Evolutionary conservation across 1,140 invertebrate species (phyloP).

Genomic region (Tetraneura akinire): DNA sequence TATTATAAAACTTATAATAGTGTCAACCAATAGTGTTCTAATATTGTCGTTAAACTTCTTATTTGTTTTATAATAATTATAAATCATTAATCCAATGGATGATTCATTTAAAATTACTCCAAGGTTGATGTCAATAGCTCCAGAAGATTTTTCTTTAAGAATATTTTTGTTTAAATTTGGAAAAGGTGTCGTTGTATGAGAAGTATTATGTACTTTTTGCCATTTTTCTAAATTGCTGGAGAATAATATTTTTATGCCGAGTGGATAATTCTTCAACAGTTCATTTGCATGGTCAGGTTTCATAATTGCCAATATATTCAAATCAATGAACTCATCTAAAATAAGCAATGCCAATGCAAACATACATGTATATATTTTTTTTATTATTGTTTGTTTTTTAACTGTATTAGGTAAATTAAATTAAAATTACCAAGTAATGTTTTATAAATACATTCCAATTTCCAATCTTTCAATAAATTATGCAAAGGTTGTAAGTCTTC

Average conservation of each 20-base stretch:
- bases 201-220: neutral
- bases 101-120: neutral
- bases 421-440: neutral
- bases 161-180: neutral
- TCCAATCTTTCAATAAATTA: neutral
- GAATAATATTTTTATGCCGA: neutral
- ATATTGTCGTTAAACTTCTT: constrained; percentile 14
- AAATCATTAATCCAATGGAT: neutral
- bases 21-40: neutral
- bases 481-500: neutral
- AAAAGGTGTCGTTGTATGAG: neutral
- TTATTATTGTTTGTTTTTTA: neutral
- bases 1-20: constrained; percentile 5
- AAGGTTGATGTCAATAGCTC: neutral
- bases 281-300: neutral
- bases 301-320: neutral
- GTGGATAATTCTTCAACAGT: neutral
- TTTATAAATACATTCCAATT: neutral
- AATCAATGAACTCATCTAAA: neutral
- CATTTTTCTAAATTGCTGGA: neutral
- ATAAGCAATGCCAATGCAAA: neutral
- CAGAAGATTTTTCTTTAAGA: neutral
- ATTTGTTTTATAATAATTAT: constrained; percentile 15
- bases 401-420: no score
- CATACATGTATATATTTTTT: neutral